Evolutionary conservation across 2,113 vertebrate species (phyloP).

Genomic region (Anseranas semipalmata): DNA sequence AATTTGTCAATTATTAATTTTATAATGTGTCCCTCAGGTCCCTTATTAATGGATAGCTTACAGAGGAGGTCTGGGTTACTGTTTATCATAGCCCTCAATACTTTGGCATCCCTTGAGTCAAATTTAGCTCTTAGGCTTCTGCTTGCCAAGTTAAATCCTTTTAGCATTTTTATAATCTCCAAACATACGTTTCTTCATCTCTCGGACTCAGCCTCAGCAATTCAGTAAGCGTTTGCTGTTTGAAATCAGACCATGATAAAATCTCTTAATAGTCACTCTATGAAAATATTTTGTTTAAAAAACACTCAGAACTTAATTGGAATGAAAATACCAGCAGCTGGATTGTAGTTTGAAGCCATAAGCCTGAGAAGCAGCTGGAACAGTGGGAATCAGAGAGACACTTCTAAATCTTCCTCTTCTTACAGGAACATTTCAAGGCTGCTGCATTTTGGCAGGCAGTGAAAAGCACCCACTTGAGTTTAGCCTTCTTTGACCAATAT

Average conservation of each 20-base stretch:
- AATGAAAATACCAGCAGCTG: constrained; percentile 67
- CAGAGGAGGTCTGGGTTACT: constrained; percentile 52
- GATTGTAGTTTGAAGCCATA: neutral
- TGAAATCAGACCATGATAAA: constrained; percentile 62
- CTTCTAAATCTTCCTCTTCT: constrained; percentile 17
- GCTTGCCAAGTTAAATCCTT: constrained; percentile 61
- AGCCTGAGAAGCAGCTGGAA: constrained; percentile 55
- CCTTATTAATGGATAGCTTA: constrained; percentile 46
- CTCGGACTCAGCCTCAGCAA: neutral
- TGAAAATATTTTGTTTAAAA: constrained; percentile 69
- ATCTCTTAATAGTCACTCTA: constrained; percentile 22
- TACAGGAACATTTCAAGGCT: neutral
- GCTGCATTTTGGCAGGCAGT: constrained; percentile 40
- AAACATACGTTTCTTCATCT: constrained; percentile 41
- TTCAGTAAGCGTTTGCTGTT: constrained; percentile 26
- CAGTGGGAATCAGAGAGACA: neutral
- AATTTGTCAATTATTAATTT: constrained; percentile 61
- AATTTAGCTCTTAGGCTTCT: neutral
- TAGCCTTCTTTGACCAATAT: neutral
- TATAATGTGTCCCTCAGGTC: constrained; percentile 49
- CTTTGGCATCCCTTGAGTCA: constrained; percentile 53
- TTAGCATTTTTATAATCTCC: constrained; percentile 62
- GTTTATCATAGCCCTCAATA: constrained; percentile 50
- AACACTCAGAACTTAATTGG: constrained; percentile 62
- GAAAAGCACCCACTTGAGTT: constrained; percentile 18